Percentiles rank a stretch among this genome's conserved stretches.
Evolutionary conservation across 2,113 vertebrate species (phyloP).

Genomic region (Melanostigma gelatinosum): DNA sequence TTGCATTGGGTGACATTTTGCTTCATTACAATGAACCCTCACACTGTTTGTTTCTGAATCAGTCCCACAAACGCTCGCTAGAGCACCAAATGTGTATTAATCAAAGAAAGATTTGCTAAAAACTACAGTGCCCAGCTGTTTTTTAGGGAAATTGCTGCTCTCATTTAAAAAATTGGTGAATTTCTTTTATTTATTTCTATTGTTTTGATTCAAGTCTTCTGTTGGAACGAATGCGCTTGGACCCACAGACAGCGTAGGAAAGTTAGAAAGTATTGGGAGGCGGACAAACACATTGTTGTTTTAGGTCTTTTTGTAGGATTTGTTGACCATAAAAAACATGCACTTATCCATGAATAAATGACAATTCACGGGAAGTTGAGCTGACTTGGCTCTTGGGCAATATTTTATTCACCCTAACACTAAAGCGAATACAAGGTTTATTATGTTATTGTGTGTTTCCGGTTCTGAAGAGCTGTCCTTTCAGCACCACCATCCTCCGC

Average conservation of each 20-base stretch:
- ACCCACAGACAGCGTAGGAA: neutral
- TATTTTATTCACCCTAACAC: neutral
- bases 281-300: neutral
- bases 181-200: neutral
- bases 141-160: neutral
- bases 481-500: slow-evolving; percentile 65
- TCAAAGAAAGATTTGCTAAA: neutral
- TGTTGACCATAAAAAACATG: neutral
- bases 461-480: slow-evolving; percentile 63
- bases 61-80: neutral
- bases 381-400: neutral
- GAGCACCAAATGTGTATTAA: neutral
- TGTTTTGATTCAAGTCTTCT: neutral
- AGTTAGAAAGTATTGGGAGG: neutral
- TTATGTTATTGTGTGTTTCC: neutral
- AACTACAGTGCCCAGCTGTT: neutral
- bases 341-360: neutral
- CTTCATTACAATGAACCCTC: neutral
- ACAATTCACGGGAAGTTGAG: neutral
- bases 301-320: neutral
- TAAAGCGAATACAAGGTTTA: neutral
- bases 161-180: neutral
- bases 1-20: neutral
- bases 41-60: neutral
- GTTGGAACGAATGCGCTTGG: neutral